A percentile compares a stretch with the other conserved stretches of the same genome.
Evolutionary conservation across 2,888 invertebrate species (phyloP).

Genomic region (Papilio demoleus): DNA sequence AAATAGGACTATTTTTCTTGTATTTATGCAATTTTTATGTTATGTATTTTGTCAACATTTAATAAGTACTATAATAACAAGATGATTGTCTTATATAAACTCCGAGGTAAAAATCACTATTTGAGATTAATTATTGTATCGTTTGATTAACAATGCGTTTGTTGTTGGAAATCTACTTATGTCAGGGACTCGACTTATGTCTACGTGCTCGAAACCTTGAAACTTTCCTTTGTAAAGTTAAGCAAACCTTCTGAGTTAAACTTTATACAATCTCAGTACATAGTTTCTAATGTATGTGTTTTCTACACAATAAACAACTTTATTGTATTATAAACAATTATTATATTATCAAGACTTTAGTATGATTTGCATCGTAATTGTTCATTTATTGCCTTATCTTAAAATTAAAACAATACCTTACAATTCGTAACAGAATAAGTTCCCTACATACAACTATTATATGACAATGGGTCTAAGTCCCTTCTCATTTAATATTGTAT

Average conservation of each 20-base stretch:
- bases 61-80: too few species aligned
- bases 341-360: not conserved
- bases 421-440: too few species aligned
- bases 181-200: slow-evolving; percentile 1
- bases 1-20: too few species aligned
- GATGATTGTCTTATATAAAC: too few species aligned
- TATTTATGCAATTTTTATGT: too few species aligned
- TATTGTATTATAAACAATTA: not conserved
- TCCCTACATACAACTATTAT: too few species aligned
- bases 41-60: too few species aligned
- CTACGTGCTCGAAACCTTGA: not conserved
- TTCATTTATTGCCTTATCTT: not conserved
- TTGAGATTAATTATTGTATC: too few species aligned
- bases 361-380: not conserved
- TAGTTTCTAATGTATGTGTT: not conserved
- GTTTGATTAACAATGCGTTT: not conserved
- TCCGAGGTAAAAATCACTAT: too few species aligned
- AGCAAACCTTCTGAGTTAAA: not conserved
- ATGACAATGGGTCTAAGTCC: too few species aligned
- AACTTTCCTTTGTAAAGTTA: slow-evolving; percentile 17
- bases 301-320: not conserved
- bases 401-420: too few species aligned
- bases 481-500: too few species aligned
- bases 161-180: not conserved
- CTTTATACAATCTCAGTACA: not conserved